Conservation (phyloP, 2,113 vertebrate species). For the Sylvietta virens region DNA sequence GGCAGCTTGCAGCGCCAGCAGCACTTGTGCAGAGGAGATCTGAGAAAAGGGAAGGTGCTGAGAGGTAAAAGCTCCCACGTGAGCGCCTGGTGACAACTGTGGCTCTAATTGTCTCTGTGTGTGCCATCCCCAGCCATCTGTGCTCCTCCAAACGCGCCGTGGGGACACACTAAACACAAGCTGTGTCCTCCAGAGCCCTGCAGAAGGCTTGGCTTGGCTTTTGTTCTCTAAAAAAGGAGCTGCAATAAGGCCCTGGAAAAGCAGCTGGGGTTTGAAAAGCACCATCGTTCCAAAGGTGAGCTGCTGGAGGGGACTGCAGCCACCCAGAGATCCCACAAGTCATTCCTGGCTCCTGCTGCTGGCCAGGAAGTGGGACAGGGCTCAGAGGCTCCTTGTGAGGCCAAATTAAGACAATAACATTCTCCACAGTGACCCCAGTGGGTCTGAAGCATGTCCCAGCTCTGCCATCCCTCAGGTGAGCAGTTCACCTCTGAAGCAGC, state of each 20-base stretch:
- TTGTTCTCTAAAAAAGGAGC: background rate
- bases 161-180: background rate
- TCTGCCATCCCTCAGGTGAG: background rate
- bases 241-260: background rate
- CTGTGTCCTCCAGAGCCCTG: background rate
- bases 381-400: background rate
- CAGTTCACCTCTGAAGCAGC: background rate
- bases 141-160: background rate
- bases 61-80: background rate
- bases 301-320: background rate
- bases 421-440: background rate
- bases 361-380: background rate
- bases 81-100: background rate
- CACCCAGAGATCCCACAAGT: background rate
- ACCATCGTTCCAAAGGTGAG: background rate
- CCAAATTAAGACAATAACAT: background rate
- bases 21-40: background rate
- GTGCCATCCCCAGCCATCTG: slow-evolving; percentile 45
- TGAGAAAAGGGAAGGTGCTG: background rate
- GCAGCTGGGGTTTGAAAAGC: background rate
- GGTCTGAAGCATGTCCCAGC: background rate
- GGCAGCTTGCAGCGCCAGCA: background rate
- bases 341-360: background rate
- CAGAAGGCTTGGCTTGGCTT: background rate
- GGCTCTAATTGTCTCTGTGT: background rate